phyloP scores from a whole-genome alignment of 2,797 vertebrate species.

The Rhyacichthys aspro region DNA sequence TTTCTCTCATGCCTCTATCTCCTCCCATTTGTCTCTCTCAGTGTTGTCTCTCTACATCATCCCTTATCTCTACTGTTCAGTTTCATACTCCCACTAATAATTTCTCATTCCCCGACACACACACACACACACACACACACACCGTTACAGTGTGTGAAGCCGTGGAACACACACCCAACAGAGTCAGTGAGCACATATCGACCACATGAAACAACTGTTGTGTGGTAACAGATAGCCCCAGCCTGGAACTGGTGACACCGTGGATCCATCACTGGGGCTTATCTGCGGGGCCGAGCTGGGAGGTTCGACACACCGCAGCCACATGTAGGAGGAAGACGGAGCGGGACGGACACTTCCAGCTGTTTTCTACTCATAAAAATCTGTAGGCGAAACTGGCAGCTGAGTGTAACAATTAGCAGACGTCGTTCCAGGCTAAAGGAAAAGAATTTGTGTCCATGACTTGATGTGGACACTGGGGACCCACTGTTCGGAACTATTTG shows the following conservation, averaged over 20 bases:
- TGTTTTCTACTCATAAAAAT: slow-evolving; percentile 20
- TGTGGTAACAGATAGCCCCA: slow-evolving; percentile 57
- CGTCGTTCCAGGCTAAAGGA: too few species aligned
- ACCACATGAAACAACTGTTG: slow-evolving; percentile 51
- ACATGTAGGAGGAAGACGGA: slow-evolving; percentile 51
- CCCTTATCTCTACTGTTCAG: slow-evolving; percentile 14
- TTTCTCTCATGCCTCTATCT: slow-evolving; percentile 18
- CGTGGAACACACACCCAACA: slow-evolving; percentile 10
- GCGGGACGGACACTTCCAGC: slow-evolving; percentile 15
- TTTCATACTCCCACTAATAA: slow-evolving; percentile 52
- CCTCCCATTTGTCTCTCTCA: slow-evolving; percentile 49
- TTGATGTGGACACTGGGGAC: too few species aligned
- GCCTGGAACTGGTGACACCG: slow-evolving; percentile 54
- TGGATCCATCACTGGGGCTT: slow-evolving; percentile 67
- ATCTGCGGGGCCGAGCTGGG: slow-evolving; percentile 48
- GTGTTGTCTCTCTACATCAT: slow-evolving; percentile 18
- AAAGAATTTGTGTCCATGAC: too few species aligned
- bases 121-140: slow-evolving; percentile 47
- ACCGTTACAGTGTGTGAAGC: slow-evolving; percentile 25
- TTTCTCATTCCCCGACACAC: slow-evolving; percentile 52
- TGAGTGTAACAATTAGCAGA: too few species aligned
- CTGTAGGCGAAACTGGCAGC: background rate
- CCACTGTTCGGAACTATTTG: too few species aligned
- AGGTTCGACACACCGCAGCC: slow-evolving; percentile 50
- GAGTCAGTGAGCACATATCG: slow-evolving; percentile 21